Conservation (phyloP, 2,113 vertebrate genomes). For the Progne subis region DNA sequence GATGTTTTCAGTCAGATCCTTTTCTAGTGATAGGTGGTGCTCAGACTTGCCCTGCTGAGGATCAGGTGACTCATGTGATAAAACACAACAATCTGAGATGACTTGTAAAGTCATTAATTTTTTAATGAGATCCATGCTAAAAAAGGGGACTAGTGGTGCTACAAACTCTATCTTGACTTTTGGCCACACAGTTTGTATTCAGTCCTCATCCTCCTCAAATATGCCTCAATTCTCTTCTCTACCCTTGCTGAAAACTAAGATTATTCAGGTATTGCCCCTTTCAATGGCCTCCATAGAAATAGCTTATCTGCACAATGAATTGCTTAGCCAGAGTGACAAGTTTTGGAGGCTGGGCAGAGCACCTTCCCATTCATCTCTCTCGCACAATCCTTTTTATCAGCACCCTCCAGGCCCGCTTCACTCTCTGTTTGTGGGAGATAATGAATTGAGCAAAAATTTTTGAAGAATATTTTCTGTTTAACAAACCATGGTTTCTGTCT, state of each 20-base stretch:
- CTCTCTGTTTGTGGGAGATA: slow-evolving; percentile 8
- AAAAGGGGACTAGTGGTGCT: neutral
- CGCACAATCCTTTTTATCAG: slow-evolving; percentile 36
- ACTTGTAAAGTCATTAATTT: neutral
- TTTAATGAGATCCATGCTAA: neutral
- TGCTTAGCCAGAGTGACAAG: neutral
- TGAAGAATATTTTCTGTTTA: neutral
- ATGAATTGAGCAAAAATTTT: neutral
- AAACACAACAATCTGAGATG: neutral
- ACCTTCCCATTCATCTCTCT: slow-evolving; percentile 8
- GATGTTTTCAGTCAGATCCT: neutral
- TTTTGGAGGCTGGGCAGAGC: neutral
- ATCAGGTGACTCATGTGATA: neutral
- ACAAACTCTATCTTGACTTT: neutral
- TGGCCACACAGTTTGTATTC: neutral
- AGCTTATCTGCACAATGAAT: slow-evolving; percentile 22
- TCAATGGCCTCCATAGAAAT: neutral
- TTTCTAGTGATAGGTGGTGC: neutral
- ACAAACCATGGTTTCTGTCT: neutral
- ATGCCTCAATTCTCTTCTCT: neutral
- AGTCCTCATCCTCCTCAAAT: too few species aligned
- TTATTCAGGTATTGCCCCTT: neutral
- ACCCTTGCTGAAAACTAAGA: neutral
- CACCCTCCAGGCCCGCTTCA: neutral
- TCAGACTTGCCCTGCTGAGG: neutral